Evolutionary conservation across 2,113 vertebrate species (phyloP), one percentile per base, ranked within the genome.

Genomic region (Apistogramma diplotaenia): DNA sequence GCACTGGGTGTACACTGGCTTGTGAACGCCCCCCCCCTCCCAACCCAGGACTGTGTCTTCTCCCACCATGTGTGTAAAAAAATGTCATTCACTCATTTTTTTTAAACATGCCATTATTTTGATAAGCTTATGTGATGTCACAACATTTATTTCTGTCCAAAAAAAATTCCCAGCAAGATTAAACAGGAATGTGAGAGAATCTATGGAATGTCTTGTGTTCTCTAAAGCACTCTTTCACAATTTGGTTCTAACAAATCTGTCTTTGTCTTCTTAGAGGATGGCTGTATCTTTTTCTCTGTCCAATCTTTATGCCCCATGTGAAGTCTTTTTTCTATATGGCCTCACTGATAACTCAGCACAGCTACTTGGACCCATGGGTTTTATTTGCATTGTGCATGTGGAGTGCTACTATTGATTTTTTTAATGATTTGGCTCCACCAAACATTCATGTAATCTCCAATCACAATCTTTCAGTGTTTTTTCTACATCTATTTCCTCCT

Each of bases 181-280:
- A 61, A 54, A 33, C 59, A n/a, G n/a, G n/a, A n/a, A n/a, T n/a
- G n/a, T n/a, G n/a, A n/a, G n/a, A n/a, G n/a, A n/a, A n/a, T n/a
- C n/a, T n/a, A n/a, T n/a, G n/a, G n/a, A n/a, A n/a, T n/a, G n/a
- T n/a, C 10, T 61, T 31, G 8, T 37, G 19, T 19, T 37, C 31
- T 61, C 59, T 61, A 33, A 37, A 61, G 59, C 59, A 61, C n/a
- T 11, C 59, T 33, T 37, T 37, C 59, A 61, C 31, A 61, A 12
- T 61, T 61, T 61, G 7, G 13, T 11, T 19, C 19, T 33, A 61
- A 3, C 13, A 19, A 19, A 61, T 37, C 59, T 35, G 58, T 15
- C n/a, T n/a, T 61, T 33, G 15, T 61, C 31, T 21, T n/a, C n/a
- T n/a, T 61, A 31, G 19, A 61, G 58, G n/a, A 0, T 15, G 59